phyloP scores from a whole-genome alignment of 2,113 vertebrate genomes.

The Tapirus terrestris region DNA sequence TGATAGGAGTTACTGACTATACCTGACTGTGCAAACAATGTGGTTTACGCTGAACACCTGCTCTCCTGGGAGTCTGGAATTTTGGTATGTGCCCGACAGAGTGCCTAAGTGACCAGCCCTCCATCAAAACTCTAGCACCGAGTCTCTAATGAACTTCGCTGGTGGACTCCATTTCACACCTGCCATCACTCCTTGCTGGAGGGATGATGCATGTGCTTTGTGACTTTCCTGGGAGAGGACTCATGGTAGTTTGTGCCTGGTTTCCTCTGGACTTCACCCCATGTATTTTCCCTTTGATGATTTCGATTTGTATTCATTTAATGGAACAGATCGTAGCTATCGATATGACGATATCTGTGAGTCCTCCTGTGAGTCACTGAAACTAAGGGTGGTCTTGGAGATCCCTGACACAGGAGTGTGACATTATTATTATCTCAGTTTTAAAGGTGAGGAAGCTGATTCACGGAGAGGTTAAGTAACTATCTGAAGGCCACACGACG shows the following conservation, averaged over 20 bases:
- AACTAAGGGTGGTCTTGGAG: background rate
- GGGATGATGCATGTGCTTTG: background rate
- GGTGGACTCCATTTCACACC: background rate
- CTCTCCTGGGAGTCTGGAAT: background rate
- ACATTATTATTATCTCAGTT: background rate
- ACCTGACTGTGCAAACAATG: background rate
- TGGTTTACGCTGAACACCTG: background rate
- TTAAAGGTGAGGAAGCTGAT: background rate
- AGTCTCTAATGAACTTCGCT: background rate
- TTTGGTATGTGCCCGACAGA: background rate
- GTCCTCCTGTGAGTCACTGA: background rate
- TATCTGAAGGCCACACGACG: background rate
- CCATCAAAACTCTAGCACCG: background rate
- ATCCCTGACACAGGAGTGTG: too few species aligned
- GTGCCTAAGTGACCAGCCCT: background rate
- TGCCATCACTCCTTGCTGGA: background rate
- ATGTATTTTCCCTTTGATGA: background rate
- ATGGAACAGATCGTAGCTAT: background rate
- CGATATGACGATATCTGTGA: background rate
- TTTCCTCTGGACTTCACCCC: background rate
- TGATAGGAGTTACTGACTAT: background rate
- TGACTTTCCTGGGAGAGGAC: background rate
- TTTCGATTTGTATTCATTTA: background rate
- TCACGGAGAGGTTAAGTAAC: background rate
- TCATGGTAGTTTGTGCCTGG: background rate